Evolutionary conservation across 2,888 invertebrate species (phyloP), one percentile per base, ranked within the genome.

Genomic region (Oscheius sp.): DNA sequence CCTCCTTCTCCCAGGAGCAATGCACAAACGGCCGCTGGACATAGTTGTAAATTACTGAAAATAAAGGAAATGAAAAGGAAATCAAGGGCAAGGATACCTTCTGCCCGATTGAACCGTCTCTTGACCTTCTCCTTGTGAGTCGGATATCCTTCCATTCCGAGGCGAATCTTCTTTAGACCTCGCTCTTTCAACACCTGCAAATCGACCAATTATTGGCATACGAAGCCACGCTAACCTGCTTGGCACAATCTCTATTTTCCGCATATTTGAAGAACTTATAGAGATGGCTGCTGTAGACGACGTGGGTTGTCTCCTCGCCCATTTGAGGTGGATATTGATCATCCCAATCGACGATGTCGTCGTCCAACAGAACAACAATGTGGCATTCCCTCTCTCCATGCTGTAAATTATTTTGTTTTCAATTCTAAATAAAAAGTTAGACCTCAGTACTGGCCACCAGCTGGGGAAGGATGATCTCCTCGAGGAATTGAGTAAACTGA

Each of bases 1-100:
- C 99, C 88, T 99, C 99, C 87, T 99, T 99, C 89, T 99, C 99
- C 99, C 99, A 99, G 0, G 96, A 96, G 94, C 96, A 95, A 88
- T 97, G 96, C 69, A 99, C 94, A 90, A 99, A 99, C 0, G 99
- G 99, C 0, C 99, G 92, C 89, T 99, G 99, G 0, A 99, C 98
- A 89, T 99, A 99, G 90, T 98, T 99, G 91, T 99, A 99, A 81
- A 99, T 97, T 1, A 98, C 95, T 90, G 66, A n/a, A 55, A 83
- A 74, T 7, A 41, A 7, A 23, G 18, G 2, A 2, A 35, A 13
- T 61, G 5, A 18, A 18, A 43, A 21, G 1, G 9, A 61, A 2
- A 63, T 16, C 46, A 29, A 5, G 27, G 7, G 7, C 2, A 21
- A 46, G 25, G 13, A 3, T 25, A 85, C 85, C 90, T 89, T 99